Percentiles rank a stretch among this genome's conserved stretches.
Evolutionary conservation across 2,888 invertebrate genomes (phyloP).

Genomic region (Plagodis dolabraria): DNA sequence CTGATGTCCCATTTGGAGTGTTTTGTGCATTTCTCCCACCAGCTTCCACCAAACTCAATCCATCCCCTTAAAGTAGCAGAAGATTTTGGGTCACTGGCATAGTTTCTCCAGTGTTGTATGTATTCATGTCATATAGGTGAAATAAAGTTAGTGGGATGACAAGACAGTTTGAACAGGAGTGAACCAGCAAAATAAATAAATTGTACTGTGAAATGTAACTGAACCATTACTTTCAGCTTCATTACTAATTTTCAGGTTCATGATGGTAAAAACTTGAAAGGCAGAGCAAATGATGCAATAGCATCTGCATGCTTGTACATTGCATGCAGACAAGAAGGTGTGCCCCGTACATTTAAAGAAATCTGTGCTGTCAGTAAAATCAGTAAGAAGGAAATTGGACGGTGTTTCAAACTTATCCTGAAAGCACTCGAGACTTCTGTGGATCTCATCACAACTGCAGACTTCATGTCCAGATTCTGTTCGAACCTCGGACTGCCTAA

Average conservation of each 20-base stretch:
- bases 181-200: no score
- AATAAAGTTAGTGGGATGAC: no score
- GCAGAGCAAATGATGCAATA: slow-evolving; percentile 98
- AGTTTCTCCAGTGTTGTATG: no score
- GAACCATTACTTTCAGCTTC: background rate
- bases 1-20: no score
- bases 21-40: no score
- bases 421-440: slow-evolving; percentile 98
- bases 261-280: slow-evolving; percentile 97
- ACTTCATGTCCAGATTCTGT: slow-evolving; percentile 99
- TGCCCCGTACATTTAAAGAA: slow-evolving; percentile 99
- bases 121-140: no score
- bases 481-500: slow-evolving; percentile 95
- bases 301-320: slow-evolving; percentile 99
- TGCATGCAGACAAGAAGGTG: slow-evolving; percentile 99
- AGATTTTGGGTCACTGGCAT: no score
- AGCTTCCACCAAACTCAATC: no score
- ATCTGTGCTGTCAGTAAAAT: slow-evolving; percentile 99
- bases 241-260: slow-evolving; percentile 85
- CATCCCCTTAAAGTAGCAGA: no score
- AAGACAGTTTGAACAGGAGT: no score
- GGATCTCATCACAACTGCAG: slow-evolving; percentile 98
- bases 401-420: slow-evolving; percentile 98
- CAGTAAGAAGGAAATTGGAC: slow-evolving; percentile 99
- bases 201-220: no score